phyloP scores from a whole-genome alignment of 2,888 invertebrate genomes.

The Stenichneumon culpator region DNA sequence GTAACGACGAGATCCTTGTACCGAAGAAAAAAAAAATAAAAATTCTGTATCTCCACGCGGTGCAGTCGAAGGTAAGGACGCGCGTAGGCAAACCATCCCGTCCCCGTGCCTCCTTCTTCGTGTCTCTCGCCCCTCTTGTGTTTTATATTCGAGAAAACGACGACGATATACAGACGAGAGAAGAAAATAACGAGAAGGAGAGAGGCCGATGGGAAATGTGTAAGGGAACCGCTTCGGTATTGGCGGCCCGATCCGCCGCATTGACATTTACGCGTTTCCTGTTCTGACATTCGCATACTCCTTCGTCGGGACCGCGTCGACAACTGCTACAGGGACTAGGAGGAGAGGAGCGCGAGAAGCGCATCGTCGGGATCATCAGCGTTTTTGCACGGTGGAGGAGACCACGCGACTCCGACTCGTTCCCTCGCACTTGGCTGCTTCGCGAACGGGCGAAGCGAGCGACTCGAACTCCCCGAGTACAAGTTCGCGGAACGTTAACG shows the following conservation, averaged over 20 bases:
- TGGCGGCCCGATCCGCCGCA: conserved; percentile 62
- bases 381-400: conserved; percentile 31
- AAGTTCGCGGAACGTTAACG: conserved; percentile 57
- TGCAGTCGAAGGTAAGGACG: conserved; percentile 3
- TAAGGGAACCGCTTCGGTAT: not conserved
- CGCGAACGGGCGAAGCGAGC: conserved; percentile 10
- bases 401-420: conserved; percentile 42
- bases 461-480: conserved; percentile 12
- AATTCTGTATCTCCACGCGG: conserved; percentile 2
- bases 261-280: conserved; percentile 71
- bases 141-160: conserved; percentile 16
- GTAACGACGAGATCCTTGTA: conserved; percentile 40
- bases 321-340: not conserved
- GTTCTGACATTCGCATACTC: conserved; percentile 71
- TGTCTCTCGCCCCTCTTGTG: conserved; percentile 1
- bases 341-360: not conserved
- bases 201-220: not conserved
- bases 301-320: conserved; percentile 1
- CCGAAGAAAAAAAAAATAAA: not conserved
- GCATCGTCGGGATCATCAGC: conserved; percentile 47
- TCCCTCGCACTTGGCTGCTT: conserved; percentile 10
- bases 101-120: conserved; percentile 14
- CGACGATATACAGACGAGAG: not conserved
- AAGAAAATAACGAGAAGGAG: conserved; percentile 19
- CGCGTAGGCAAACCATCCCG: conserved; percentile 22